Percentiles rank a stretch among this genome's conserved stretches.
Evolutionary conservation across 2,888 invertebrate genomes (phyloP).

Genomic region (Leptura quadrifasciata): DNA sequence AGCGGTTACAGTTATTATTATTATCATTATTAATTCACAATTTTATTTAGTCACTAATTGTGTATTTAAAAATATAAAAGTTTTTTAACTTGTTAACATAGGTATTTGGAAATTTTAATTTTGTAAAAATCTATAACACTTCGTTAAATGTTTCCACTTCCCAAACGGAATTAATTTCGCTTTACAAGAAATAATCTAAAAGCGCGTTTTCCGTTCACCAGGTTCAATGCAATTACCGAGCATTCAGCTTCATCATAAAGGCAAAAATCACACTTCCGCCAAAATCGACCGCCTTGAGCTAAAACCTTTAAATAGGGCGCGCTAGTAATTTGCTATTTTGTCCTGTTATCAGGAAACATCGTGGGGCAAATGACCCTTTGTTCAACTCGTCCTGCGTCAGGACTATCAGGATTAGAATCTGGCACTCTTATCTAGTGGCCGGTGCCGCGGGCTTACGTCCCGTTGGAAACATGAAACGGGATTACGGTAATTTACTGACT

Average conservation of each 20-base stretch:
- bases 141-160: too few species aligned
- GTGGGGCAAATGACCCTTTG: slow-evolving; percentile 41
- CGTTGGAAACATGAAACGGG: slow-evolving; percentile 34
- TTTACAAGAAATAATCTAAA: not conserved
- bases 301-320: slow-evolving; percentile 35
- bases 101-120: too few species aligned
- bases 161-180: not conserved
- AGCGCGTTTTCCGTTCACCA: not conserved
- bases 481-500: slow-evolving; percentile 37
- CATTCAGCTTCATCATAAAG: slow-evolving; percentile 10
- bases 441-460: slow-evolving; percentile 38
- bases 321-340: slow-evolving; percentile 23
- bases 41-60: too few species aligned
- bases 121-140: too few species aligned
- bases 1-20: too few species aligned
- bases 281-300: slow-evolving; percentile 30
- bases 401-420: slow-evolving; percentile 43
- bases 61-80: too few species aligned
- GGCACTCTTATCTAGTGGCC: slow-evolving; percentile 40
- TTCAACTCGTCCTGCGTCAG: slow-evolving; percentile 36
- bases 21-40: too few species aligned
- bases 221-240: not conserved
- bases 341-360: slow-evolving; percentile 32
- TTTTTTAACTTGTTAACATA: too few species aligned
- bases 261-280: slow-evolving; percentile 17